Conservation (phyloP, 1,140 invertebrate species). For the Bombyx mori region DNA sequence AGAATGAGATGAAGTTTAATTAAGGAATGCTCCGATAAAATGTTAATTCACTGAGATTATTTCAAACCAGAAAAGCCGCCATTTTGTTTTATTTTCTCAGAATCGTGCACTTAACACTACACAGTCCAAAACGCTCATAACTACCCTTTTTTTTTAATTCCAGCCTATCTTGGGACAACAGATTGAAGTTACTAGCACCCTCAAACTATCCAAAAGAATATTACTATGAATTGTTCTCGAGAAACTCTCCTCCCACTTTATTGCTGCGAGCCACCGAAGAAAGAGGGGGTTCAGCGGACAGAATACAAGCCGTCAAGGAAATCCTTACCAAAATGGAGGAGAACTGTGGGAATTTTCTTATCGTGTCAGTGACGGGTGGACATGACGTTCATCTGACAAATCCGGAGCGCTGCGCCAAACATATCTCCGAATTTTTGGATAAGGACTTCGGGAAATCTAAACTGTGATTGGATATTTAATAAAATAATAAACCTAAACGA, state of each 20-base stretch:
- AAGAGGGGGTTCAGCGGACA: constrained; percentile 4
- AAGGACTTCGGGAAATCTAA: constrained; percentile 7
- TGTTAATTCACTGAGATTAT: no score
- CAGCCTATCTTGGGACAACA: constrained; percentile 42
- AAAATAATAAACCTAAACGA: no score
- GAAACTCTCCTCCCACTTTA: constrained; percentile 21
- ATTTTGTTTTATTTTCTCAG: no score
- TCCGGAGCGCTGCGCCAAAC: constrained; percentile 11
- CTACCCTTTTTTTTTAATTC: constrained; percentile 5
- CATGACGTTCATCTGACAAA: constrained; percentile 26
- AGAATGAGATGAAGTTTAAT: no score
- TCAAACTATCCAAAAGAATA: constrained; percentile 22
- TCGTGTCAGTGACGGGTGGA: constrained; percentile 13
- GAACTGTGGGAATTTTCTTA: constrained; percentile 15
- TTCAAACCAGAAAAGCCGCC: no score
- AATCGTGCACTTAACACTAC: no score
- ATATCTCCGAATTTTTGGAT: constrained; percentile 12
- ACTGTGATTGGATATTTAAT: background rate
- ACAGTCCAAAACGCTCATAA: no score
- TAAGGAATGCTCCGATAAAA: no score
- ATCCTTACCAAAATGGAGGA: constrained; percentile 14
- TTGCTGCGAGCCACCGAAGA: constrained; percentile 19
- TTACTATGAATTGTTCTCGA: constrained; percentile 26
- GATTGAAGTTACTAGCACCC: constrained; percentile 21
- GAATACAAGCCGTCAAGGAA: constrained; percentile 8